These are phyloP conservation scores for Micrasema longulum DNA, from an alignment of 1,140 invertebrate species.

Conservation along the genomic window DNA sequence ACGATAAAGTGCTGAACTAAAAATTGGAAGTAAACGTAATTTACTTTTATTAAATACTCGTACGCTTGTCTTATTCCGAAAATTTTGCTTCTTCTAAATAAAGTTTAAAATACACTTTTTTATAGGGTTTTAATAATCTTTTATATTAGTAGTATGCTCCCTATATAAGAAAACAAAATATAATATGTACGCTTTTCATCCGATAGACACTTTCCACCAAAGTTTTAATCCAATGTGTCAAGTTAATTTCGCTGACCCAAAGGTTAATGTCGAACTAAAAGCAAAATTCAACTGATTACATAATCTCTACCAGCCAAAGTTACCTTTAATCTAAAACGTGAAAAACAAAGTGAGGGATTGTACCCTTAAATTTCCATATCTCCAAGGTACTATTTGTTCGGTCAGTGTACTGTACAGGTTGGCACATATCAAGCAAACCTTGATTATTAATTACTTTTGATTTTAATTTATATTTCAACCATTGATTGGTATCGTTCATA, in stretches of 20 bases:
- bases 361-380: slow-evolving; percentile 15
- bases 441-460: too few relatives aligned
- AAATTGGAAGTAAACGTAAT: too few relatives aligned
- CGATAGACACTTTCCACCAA: background rate
- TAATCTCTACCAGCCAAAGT: slow-evolving; percentile 8
- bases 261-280: slow-evolving; percentile 18
- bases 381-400: slow-evolving; percentile 9
- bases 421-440: too few relatives aligned
- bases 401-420: background rate
- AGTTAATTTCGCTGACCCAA: slow-evolving; percentile 20
- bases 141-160: too few relatives aligned
- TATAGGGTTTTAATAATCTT: too few relatives aligned
- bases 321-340: slow-evolving; percentile 1
- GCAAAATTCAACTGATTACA: slow-evolving; percentile 33
- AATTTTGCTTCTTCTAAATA: too few relatives aligned
- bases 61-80: too few relatives aligned
- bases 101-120: too few relatives aligned
- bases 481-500: too few relatives aligned
- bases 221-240: slow-evolving; percentile 25
- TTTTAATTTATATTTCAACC: too few relatives aligned
- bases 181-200: slow-evolving; percentile 19
- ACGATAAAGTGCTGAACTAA: too few relatives aligned
- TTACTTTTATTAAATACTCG: too few relatives aligned
- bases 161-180: slow-evolving; percentile 13
- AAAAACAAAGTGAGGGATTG: slow-evolving; percentile 1